Conservation (phyloP, 2,113 vertebrate genomes). For the Stegostoma tigrinum region DNA sequence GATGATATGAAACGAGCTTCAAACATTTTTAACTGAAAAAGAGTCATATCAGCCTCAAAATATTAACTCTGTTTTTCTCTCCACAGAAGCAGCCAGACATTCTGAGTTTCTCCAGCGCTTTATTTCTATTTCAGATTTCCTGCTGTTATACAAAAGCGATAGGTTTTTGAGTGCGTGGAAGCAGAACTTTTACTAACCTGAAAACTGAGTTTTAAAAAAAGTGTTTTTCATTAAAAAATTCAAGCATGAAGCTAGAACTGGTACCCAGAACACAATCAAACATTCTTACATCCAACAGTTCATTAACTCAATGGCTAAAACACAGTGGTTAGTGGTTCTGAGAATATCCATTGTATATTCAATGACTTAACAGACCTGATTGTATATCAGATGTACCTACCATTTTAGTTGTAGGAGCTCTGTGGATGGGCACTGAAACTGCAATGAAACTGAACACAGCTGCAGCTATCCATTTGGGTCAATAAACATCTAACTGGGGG, state of each 20-base stretch:
- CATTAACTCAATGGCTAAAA: neutral
- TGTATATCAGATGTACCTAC: neutral
- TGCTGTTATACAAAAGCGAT: no score
- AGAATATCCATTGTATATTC: neutral
- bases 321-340: neutral
- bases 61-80: no score
- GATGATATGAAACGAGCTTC: no score
- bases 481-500: neutral
- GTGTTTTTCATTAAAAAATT: neutral
- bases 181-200: neutral
- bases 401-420: neutral
- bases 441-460: neutral
- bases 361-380: neutral
- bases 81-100: no score
- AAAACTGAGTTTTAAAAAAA: neutral
- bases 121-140: no score
- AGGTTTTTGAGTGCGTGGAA: neutral
- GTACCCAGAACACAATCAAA: neutral
- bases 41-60: no score
- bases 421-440: neutral
- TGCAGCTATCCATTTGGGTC: neutral
- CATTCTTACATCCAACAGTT: neutral
- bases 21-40: no score
- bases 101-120: no score
- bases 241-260: neutral